Conservation (phyloP, 2,113 vertebrate species). For the Galbula dea region DNA sequence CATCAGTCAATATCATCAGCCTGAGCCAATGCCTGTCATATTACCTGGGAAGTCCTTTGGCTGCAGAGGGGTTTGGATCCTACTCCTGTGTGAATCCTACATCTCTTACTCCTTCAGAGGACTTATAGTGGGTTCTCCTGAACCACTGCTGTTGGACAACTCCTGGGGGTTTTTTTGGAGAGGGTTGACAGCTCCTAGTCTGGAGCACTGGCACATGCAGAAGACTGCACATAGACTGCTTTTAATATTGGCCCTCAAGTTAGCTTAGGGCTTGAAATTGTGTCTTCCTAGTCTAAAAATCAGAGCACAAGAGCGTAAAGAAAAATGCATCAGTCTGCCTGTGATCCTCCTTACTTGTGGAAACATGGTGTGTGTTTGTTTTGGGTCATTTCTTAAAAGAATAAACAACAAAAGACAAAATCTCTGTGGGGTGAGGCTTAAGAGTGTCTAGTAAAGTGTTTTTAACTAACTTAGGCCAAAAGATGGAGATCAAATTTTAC, state of each 20-base stretch:
- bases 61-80: background rate
- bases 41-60: background rate
- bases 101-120: background rate
- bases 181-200: background rate
- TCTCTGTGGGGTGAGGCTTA: too few species aligned
- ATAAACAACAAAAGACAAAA: background rate
- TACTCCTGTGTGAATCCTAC: background rate
- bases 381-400: background rate
- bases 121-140: background rate
- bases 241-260: background rate
- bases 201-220: fast-evolving
- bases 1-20: background rate
- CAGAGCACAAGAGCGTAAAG: background rate
- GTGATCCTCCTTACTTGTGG: background rate
- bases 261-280: background rate
- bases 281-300: background rate
- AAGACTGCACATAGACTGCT: background rate
- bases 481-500: background rate
- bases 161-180: background rate
- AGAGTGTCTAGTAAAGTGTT: background rate
- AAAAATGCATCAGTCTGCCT: background rate
- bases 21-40: background rate
- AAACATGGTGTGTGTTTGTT: background rate
- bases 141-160: background rate
- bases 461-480: background rate